A percentile compares a stretch with the other conserved stretches of the same genome.
These are phyloP conservation scores for Otolemur garnettii DNA, from an alignment of 2,113 vertebrate genomes.

Conservation along the genomic window DNA sequence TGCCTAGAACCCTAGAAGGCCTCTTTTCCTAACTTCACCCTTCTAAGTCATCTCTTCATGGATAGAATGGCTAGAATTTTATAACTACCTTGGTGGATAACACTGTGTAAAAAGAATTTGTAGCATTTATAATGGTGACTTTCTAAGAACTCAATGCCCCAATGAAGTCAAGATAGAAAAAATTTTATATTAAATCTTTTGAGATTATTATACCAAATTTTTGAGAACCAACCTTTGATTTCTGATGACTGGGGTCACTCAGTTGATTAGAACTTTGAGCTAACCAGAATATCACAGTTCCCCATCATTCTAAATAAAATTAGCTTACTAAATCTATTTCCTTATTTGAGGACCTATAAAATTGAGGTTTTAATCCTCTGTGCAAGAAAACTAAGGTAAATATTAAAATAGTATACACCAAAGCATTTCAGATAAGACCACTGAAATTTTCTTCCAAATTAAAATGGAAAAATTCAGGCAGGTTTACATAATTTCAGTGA, in stretches of 20 bases:
- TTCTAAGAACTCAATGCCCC: not conserved
- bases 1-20: not conserved
- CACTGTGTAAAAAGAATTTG: not conserved
- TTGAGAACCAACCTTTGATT: not conserved
- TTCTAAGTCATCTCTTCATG: not conserved
- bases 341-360: slow-evolving; percentile 55
- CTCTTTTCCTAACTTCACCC: not conserved
- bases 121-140: not conserved
- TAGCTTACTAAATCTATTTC: slow-evolving; percentile 32
- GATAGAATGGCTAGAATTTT: not conserved
- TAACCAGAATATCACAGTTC: slow-evolving; percentile 19
- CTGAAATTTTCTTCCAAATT: slow-evolving; percentile 50
- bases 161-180: slow-evolving; percentile 44
- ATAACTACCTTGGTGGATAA: not conserved
- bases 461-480: slow-evolving; percentile 46
- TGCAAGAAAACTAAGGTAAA: slow-evolving; percentile 35
- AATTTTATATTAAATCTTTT: slow-evolving; percentile 15
- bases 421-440: slow-evolving; percentile 28
- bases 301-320: not conserved
- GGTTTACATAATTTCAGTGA: slow-evolving; percentile 37
- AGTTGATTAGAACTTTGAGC: not conserved
- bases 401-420: not conserved
- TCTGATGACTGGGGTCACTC: slow-evolving; percentile 4
- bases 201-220: slow-evolving; percentile 25
- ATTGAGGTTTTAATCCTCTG: slow-evolving; percentile 43